phyloP scores from a whole-genome alignment of 2,888 invertebrate genomes.

The Eulithis testata region DNA sequence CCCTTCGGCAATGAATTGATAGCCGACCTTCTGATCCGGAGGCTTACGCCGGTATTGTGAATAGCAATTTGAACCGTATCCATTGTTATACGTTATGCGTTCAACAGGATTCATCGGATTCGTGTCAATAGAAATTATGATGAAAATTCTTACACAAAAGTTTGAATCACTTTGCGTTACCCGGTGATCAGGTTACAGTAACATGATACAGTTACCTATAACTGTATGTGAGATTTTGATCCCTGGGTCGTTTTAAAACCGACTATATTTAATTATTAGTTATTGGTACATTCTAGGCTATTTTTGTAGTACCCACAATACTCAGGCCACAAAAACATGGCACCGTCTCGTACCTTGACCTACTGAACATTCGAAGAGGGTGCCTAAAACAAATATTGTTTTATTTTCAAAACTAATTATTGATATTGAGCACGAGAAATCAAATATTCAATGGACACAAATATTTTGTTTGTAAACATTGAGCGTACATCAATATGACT shows the following conservation, averaged over 20 bases:
- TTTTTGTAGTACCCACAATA: no score
- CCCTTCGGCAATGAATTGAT: constrained; percentile 52
- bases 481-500: constrained; percentile 57
- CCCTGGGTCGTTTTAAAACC: no score
- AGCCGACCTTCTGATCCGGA: constrained; percentile 56
- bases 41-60: constrained; percentile 51
- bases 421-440: not conserved
- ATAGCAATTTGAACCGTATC: constrained; percentile 57
- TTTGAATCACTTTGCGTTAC: no score
- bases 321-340: no score
- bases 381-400: not conserved
- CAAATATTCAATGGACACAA: constrained; percentile 53
- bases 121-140: not conserved
- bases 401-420: constrained; percentile 1
- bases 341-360: no score
- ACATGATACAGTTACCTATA: no score
- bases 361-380: no score
- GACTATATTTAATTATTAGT: no score
- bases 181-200: no score
- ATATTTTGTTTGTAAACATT: constrained; percentile 70
- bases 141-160: no score
- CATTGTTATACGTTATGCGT: constrained; percentile 48
- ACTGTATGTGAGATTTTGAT: no score
- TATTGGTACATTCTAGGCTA: no score
- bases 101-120: constrained; percentile 17